phyloP scores from a whole-genome alignment of 2,797 vertebrate species.

The Leucoraja ocellata region DNA sequence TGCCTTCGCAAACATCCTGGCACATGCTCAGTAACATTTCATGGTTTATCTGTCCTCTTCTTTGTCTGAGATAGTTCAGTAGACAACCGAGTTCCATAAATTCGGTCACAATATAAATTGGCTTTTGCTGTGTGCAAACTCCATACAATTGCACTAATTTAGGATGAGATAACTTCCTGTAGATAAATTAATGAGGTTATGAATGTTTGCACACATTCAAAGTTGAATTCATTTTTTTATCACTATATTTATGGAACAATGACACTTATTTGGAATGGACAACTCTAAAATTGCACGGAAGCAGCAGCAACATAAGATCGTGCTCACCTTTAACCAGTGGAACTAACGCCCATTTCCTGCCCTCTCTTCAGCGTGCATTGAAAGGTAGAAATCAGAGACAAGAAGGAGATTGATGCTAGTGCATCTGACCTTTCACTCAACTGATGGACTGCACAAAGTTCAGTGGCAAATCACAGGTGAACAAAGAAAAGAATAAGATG shows the following conservation, averaged over 20 bases:
- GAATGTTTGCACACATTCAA: not conserved
- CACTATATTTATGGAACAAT: not conserved
- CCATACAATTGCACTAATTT: conserved; percentile 90
- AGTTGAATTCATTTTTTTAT: not conserved
- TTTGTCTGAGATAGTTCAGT: conserved; percentile 75
- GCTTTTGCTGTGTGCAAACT: conserved; percentile 79
- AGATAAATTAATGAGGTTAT: conserved; percentile 39
- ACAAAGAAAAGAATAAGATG: too few species aligned
- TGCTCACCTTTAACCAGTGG: too few species aligned
- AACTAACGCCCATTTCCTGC: too few species aligned
- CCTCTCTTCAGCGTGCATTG: too few species aligned
- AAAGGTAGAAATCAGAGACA: too few species aligned
- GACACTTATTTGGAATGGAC: not conserved
- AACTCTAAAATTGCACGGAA: not conserved
- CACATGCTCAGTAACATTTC: conserved; percentile 74
- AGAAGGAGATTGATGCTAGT: too few species aligned
- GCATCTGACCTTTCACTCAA: too few species aligned
- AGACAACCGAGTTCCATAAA: conserved; percentile 90
- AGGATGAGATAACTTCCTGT: conserved; percentile 81
- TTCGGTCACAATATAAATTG: conserved; percentile 85
- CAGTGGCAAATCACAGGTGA: too few species aligned
- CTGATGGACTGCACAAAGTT: too few species aligned
- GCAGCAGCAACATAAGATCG: too few species aligned
- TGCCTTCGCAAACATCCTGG: conserved; percentile 80
- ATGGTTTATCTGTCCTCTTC: conserved; percentile 60